Evolutionary conservation across 2,888 invertebrate species (phyloP), one percentile per base, ranked within the genome.

Genomic region (Acronicta aceris): DNA sequence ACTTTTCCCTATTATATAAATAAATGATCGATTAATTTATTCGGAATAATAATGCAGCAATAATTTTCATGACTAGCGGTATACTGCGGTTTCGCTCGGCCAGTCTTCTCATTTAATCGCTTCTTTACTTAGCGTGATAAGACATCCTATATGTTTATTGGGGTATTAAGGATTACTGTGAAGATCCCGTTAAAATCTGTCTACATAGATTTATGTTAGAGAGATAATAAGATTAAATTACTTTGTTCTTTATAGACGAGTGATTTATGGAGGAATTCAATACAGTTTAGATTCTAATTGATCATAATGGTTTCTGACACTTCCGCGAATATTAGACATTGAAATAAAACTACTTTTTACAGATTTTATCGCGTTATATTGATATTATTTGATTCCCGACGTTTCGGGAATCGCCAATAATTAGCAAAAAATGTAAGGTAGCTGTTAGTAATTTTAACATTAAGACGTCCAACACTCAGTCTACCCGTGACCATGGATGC

Each of bases 71-170:
- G 46, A 30, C 41, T 72, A 68, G 58, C 62, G 68, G 77, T 68
- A 71, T 41, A 53, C 21, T 40, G 13, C 57, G 46, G 68, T 46
- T 68, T 21, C 65, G 65, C 49, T 74, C 56, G 54, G 58, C 46
- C 62, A 71, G 52, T 16, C 30, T 30, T 27, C 38, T 45, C 60
- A 65, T 74, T 76, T 59, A 69, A 74, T 77, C 54, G 61, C 17
- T 27, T 67, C 60, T 77, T 45, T 48, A 54, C 51, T 51, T 68
- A 62, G 54, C 75, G 59, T 64, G 57, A 41, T 54, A 60, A 21
- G 21, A 33, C 50, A 68, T 71, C 65, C 78, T 43, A 70, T 76
- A 66, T 75, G 75, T 56, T 60, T 59, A 77, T 56, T 77, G 62
- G 72, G 46, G 73, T 71, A 73, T 61, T 57, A 38, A 70, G 53